phyloP scores from a whole-genome alignment of 2,113 vertebrate genomes.

The zebrafish (Danio rerio) region GRCz12tu NC_133190.1:33216001-33216500 shows the following conservation, averaged over 20 bases:
- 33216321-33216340: neutral
- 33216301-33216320: conserved; percentile 18
- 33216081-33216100: conserved; percentile 48
- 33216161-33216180: conserved; percentile 45
- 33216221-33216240: conserved; percentile 46
- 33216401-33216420: neutral
- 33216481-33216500: conserved; percentile 35
- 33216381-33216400: conserved; percentile 38
- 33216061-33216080: conserved; percentile 10
- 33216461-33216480: conserved; percentile 27
- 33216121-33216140: conserved; percentile 52
- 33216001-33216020: conserved; percentile 47
- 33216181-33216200: conserved; percentile 52
- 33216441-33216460: conserved; percentile 16
- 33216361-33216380: neutral
- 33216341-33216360: conserved; percentile 33
- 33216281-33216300: neutral
- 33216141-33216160: conserved; percentile 57
- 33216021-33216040: conserved; percentile 37
- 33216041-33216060: conserved; percentile 33
- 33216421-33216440: conserved; percentile 5
- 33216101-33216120: conserved; percentile 50
- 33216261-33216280: conserved; percentile 48
- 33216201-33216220: conserved; percentile 65
- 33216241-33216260: conserved; percentile 34